These are phyloP conservation scores for Anas platyrhynchos DNA, from an alignment of 2,113 vertebrate genomes.

Conservation along the genomic window DNA sequence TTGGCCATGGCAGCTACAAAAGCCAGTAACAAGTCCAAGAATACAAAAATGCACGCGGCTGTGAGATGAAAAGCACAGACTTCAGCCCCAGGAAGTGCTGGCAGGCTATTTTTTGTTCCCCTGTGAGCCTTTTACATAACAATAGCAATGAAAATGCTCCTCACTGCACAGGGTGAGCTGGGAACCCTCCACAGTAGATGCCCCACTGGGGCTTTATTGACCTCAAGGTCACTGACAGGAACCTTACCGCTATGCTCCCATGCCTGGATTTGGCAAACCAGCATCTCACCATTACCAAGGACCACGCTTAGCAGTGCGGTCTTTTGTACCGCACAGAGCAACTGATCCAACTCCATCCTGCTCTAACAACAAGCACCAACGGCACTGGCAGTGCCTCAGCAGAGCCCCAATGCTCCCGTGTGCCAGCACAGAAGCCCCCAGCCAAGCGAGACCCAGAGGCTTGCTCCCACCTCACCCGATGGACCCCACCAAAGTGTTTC, in stretches of 20 bases:
- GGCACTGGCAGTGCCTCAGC: background rate
- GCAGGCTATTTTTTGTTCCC: background rate
- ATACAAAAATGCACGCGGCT: background rate
- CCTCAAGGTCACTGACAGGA: background rate
- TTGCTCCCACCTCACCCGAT: background rate
- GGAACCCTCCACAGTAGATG: background rate
- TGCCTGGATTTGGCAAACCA: background rate
- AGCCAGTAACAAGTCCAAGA: background rate
- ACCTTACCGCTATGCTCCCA: background rate
- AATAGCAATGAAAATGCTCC: background rate
- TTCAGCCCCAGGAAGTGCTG: background rate
- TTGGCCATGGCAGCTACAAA: background rate
- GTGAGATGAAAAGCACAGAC: background rate
- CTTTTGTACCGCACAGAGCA: background rate
- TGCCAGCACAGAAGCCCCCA: background rate
- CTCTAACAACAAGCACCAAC: background rate
- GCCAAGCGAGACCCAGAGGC: background rate
- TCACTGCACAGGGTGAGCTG: background rate
- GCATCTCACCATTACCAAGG: fast-evolving
- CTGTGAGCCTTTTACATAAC: background rate
- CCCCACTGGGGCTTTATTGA: background rate
- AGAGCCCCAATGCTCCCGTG: fast-evolving
- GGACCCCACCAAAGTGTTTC: too few relatives aligned
- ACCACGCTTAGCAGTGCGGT: background rate
- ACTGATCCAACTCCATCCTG: background rate